Conservation (phyloP, 2,888 invertebrate genomes). For the Drosophila sordidapex region DNA sequence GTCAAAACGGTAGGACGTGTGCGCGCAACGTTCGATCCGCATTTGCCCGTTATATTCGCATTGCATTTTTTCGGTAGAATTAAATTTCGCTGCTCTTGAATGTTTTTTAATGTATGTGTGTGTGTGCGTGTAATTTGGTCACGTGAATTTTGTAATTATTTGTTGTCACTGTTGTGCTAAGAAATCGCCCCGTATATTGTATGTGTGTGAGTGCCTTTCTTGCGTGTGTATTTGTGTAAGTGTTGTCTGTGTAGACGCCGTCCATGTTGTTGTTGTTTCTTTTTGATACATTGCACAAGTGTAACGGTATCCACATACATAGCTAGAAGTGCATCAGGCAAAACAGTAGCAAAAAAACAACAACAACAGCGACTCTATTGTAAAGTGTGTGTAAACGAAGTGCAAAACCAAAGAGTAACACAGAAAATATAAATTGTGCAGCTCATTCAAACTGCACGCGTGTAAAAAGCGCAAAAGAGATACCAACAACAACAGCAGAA, state of each 20-base stretch:
- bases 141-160: conserved; percentile 63
- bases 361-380: conserved; percentile 49
- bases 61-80: conserved; percentile 56
- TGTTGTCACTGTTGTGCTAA: conserved; percentile 46
- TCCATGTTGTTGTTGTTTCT: conserved; percentile 50
- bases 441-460: conserved; percentile 77
- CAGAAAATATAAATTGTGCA: conserved; percentile 58
- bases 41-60: conserved; percentile 54
- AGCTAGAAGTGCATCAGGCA: conserved; percentile 67
- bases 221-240: conserved; percentile 55
- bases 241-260: conserved; percentile 59
- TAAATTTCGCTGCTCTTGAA: conserved; percentile 56
- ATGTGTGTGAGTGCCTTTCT: conserved; percentile 16
- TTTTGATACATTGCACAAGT: conserved; percentile 79
- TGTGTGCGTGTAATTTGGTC: conserved; percentile 40
- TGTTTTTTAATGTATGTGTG: conserved; percentile 26
- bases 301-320: conserved; percentile 70
- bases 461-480: conserved; percentile 51
- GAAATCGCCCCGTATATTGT: conserved; percentile 34
- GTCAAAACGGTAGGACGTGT: conserved; percentile 53
- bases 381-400: conserved; percentile 70
- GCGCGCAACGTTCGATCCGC: conserved; percentile 26
- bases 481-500: conserved; percentile 37
- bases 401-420: conserved; percentile 55
- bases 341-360: conserved; percentile 44